Base-by-base conservation (phyloP, 2,113 vertebrate species). In the Callocephalon fimbriatum region DNA sequence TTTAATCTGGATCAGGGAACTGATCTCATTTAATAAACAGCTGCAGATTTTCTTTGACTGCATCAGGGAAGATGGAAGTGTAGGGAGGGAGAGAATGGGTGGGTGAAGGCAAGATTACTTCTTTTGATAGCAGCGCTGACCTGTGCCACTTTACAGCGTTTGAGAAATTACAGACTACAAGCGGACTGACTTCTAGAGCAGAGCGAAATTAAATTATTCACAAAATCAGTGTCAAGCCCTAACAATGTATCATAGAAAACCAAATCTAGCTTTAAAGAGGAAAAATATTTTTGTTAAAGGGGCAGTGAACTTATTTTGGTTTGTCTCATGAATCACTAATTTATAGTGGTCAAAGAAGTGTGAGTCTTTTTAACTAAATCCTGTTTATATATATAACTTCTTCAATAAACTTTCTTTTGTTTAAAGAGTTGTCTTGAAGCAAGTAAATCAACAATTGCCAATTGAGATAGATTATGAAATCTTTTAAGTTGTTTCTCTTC, bases 191-290 rank as follows among this genome's bases (percentile, higher is more conserved):
- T 93, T 92, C 50, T 80, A 50, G 67, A 90, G 71, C 54, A 83
- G 25, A 44, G 62, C n/a, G 44, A 86, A 86, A 93, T 95, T 51
- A 94, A 86, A 17, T 54, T 93, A 84, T 59, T 92, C 48, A 83
- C 63, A 86, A 84, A 96, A 97, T 96, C 80, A 95, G 68, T 73
- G 88, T 86, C 82, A 95, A 70, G 35, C 47, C 51, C 68, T 86
- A 71, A 87, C 27, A 72, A 90, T 90, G 44, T 44, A 88, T 95
- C 82, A 86, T 27, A 71, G 82, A 67, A 74, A 96, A 90, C 38
- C 18, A 74, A 93, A 90, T 78, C 61, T 72, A 10, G 18, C 50
- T 92, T 88, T 77, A 94, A 93, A 90, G n/a, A 77, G 31, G 32
- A 88, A 88, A 94, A 96, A 80, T 66, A 74, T 59, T 81, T 94